These are phyloP conservation scores for Sitobion miscanthi DNA, from an alignment of 1,140 invertebrate species.

Conservation along the genomic window DNA sequence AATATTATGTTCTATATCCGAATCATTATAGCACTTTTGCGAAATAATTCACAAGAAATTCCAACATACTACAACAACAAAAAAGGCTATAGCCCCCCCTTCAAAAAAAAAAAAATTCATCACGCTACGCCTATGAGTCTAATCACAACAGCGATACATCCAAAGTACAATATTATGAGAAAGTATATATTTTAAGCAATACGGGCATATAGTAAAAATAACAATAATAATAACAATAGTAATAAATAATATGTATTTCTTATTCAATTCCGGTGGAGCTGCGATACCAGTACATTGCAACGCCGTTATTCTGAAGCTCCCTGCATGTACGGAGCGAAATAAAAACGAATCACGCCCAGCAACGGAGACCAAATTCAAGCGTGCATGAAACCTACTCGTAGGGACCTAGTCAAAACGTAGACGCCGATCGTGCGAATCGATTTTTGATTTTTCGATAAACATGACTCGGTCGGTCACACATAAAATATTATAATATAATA, in stretches of 20 bases:
- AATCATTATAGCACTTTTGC: no score
- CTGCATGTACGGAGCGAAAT: background rate
- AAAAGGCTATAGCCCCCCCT: no score
- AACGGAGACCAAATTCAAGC: background rate
- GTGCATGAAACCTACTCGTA: background rate
- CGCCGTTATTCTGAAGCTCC: background rate
- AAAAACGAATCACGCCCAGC: background rate
- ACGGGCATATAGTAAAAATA: no score
- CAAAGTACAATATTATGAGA: background rate
- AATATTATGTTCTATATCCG: no score
- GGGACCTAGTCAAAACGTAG: background rate
- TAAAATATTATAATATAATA: background rate
- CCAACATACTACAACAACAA: no score
- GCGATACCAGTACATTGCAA: no score
- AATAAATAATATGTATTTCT: background rate
- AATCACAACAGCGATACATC: background rate
- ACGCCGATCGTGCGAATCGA: background rate
- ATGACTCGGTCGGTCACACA: background rate
- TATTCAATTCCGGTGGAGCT: background rate
- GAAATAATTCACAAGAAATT: no score
- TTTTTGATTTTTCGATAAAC: background rate
- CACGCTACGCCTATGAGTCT: background rate
- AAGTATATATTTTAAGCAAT: background rate
- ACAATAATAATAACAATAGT: no score
- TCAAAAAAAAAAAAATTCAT: no score